A percentile compares a stretch with the other conserved stretches of the same genome.
Evolutionary conservation across 2,113 vertebrate species (phyloP).

Genomic region (Oceanodroma tethys): DNA sequence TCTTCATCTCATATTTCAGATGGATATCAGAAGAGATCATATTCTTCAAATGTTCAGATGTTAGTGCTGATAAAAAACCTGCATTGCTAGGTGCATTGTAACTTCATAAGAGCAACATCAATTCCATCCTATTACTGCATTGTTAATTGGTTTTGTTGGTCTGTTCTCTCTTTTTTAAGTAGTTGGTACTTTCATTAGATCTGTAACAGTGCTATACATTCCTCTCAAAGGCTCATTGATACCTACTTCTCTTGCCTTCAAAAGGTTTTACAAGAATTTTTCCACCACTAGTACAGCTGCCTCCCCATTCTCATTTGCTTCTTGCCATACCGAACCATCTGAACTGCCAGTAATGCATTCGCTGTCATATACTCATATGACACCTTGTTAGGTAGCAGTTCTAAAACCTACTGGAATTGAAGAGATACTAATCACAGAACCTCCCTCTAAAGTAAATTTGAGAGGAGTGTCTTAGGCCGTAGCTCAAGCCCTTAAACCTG

Average conservation of each 20-base stretch:
- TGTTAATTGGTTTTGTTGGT: not conserved
- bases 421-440: not conserved
- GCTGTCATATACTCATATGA: not conserved
- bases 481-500: not conserved
- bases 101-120: not conserved
- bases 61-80: slow-evolving; percentile 2
- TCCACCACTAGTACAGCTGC: not conserved
- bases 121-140: not conserved
- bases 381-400: not conserved
- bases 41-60: not conserved
- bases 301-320: not conserved
- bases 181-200: not conserved
- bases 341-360: accelerated
- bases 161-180: not conserved
- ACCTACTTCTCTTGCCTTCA: not conserved
- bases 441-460: not conserved
- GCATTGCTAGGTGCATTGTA: not conserved
- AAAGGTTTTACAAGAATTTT: not conserved
- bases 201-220: not conserved
- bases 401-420: not conserved
- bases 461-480: not conserved
- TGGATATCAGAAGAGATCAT: slow-evolving; percentile 11
- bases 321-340: not conserved
- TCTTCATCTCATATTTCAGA: slow-evolving; percentile 5
- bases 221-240: not conserved